Evolutionary conservation across 2,797 vertebrate genomes (phyloP).

Genomic region (Pantherophis alleghaniensis): DNA sequence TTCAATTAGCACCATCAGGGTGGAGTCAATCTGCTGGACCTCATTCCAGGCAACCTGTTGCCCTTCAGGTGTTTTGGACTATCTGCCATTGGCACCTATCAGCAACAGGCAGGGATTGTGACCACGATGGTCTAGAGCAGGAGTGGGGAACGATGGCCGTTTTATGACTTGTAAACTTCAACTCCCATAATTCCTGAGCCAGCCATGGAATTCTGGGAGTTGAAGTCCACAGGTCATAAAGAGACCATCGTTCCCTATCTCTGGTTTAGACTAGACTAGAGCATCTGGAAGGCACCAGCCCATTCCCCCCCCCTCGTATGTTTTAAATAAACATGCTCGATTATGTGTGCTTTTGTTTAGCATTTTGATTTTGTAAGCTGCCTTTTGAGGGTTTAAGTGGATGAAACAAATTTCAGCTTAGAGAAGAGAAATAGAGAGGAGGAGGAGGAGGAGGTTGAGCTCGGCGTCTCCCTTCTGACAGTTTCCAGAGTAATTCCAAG

Average conservation of each 20-base stretch:
- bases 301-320: rapidly evolving
- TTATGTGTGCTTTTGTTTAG: neutral
- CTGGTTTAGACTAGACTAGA: neutral
- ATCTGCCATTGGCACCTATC: neutral
- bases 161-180: neutral
- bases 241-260: neutral
- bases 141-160: neutral
- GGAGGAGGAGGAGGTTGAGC: neutral
- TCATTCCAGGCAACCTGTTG: neutral
- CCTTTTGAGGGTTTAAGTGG: neutral
- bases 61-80: neutral
- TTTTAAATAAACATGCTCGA: neutral
- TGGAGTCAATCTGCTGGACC: neutral
- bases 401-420: neutral
- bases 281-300: neutral
- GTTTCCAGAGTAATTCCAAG: neutral
- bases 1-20: neutral
- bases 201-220: neutral
- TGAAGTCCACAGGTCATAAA: neutral
- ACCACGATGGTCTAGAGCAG: neutral
- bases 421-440: neutral
- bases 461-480: neutral
- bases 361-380: neutral
- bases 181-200: neutral
- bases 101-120: neutral